Base-by-base conservation (phyloP, 2,888 invertebrate species). In the Marronus borbonicus region DNA sequence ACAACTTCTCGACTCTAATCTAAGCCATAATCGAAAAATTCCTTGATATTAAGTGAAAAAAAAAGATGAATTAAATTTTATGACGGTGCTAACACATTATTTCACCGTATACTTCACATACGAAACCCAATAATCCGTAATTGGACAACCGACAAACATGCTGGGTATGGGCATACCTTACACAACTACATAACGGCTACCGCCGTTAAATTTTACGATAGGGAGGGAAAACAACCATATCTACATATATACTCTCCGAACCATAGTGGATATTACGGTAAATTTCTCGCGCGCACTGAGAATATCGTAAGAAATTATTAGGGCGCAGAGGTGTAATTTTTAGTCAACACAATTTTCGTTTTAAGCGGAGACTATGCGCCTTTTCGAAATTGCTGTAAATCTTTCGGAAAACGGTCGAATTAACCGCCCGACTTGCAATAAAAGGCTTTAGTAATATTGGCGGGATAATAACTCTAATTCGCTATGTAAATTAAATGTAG, bases 301-400 rank as follows among this genome's bases (percentile, higher is more conserved):
- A 70, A 70, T 70, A 70, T 39, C 36, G 52, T 70, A 70, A 70
- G 70, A 55, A 70, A 70, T 70, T 70, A 70, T 70, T 70, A 70
- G 58, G 58, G 10, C 17, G 58, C 55, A 31, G 70, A 49, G 24
- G 50, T 70, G 52, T 70, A 70, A 70, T 55, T 55, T 70, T 58
- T 70, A 36, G 70, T 55, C 58, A 39, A 36, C 58, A 55, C 70
- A 58, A 70, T 70, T 55, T 55, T 17, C 69, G 52, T 31, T 70
- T 70, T 58, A 17, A 17, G 36, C 17, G 55, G 20, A 58, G 55
- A 58, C 36, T 70, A 20, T 36, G n/a, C 70, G 58, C 36, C 55
- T 36, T 36, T 44, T 44, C 65, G 39, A 20, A 44, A 20, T 20
- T 55, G 20, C 20, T 55, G 20, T 55, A 55, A 52, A 52, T 55